A percentile compares a stretch with the other conserved stretches of the same genome.
Conservation (phyloP, 2,113 vertebrate genomes). For the Cephalopterus ornatus region DNA sequence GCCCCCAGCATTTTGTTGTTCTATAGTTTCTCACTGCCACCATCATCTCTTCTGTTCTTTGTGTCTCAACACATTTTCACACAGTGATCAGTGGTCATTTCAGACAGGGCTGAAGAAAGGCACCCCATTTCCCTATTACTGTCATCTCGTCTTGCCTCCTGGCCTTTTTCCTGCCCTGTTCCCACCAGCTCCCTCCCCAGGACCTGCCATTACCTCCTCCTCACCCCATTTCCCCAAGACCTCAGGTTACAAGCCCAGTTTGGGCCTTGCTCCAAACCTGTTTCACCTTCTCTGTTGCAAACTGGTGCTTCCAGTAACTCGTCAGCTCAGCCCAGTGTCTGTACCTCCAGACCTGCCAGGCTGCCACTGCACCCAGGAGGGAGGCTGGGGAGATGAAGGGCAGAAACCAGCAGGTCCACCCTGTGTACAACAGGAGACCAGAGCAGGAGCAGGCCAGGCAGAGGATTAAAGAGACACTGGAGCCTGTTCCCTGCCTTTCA, state of each 20-base stretch:
- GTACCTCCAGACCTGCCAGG: not conserved
- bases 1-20: not conserved
- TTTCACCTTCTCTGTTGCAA: not conserved
- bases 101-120: not conserved
- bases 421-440: not conserved
- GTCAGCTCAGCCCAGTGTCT: not conserved
- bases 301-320: slow-evolving; percentile 27
- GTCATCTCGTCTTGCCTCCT: not conserved
- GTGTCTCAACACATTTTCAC: not conserved
- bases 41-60: not conserved
- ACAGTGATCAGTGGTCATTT: not conserved
- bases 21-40: not conserved
- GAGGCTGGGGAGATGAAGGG: not conserved
- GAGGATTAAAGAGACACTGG: slow-evolving; percentile 23
- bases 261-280: not conserved
- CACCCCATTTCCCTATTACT: not conserved
- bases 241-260: not conserved
- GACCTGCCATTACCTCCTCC: not conserved
- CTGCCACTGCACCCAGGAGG: not conserved
- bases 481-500: slow-evolving; percentile 27
- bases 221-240: not conserved
- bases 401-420: slow-evolving; percentile 7
- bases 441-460: not conserved
- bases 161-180: not conserved
- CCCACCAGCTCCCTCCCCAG: not conserved